Conservation (phyloP, 2,888 invertebrate species). For the Sarcophaga rosellei region DNA sequence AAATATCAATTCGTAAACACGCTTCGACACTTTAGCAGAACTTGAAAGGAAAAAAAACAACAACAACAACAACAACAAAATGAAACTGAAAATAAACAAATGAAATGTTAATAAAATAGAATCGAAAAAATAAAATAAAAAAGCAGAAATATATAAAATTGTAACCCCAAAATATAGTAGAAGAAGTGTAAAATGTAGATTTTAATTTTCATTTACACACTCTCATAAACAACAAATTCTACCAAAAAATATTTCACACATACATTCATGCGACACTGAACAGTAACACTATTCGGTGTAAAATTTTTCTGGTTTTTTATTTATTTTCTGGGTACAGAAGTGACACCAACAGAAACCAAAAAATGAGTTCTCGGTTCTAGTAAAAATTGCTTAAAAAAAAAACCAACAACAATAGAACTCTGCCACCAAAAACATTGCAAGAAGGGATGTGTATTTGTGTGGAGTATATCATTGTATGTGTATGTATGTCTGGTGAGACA, state of each 20-base stretch:
- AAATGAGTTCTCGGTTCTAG: constrained; percentile 35
- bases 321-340: neutral
- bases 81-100: no score
- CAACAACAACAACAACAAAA: constrained; percentile 20
- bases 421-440: neutral
- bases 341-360: constrained; percentile 49
- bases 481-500: neutral
- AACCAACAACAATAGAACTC: constrained; percentile 1
- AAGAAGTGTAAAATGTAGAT: constrained; percentile 39
- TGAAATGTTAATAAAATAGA: no score
- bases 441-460: neutral
- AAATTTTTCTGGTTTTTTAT: neutral
- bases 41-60: constrained; percentile 38
- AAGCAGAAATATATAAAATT: neutral
- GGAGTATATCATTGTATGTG: neutral
- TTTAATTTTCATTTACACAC: constrained; percentile 38
- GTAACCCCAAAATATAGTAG: no score
- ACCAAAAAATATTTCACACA: neutral
- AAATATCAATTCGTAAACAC: constrained; percentile 58
- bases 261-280: neutral
- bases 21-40: constrained; percentile 56
- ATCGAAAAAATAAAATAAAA: no score
- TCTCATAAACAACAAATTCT: neutral
- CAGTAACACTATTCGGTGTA: neutral
- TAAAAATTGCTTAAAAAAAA: neutral